Percentiles rank a stretch among this genome's conserved stretches.
These are phyloP conservation scores for Kryptopterus vitreolus DNA, from an alignment of 2,797 vertebrate species.

Conservation along the genomic window DNA sequence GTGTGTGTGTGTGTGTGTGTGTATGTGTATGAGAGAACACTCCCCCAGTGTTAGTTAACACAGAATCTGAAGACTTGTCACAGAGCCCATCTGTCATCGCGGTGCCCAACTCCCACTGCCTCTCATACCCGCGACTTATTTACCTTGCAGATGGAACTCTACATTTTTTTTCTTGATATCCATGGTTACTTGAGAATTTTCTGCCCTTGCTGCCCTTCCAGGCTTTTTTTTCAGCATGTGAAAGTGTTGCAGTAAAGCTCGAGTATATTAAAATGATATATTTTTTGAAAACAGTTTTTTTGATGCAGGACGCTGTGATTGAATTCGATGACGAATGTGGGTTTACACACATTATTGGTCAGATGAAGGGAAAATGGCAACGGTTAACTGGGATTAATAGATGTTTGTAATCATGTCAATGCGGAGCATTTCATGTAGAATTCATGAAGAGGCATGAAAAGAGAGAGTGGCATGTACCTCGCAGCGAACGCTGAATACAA, in stretches of 20 bases:
- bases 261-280: not conserved
- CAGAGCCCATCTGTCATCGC: slow-evolving; percentile 49
- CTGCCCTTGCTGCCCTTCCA: slow-evolving; percentile 43
- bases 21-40: not conserved
- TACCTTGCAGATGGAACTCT: slow-evolving; percentile 46
- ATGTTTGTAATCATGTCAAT: not conserved
- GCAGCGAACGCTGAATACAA: not conserved
- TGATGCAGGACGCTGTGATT: not conserved
- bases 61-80: slow-evolving; percentile 32
- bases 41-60: slow-evolving; percentile 14
- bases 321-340: too few relatives aligned
- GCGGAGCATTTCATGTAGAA: not conserved
- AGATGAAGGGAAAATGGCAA: too few relatives aligned
- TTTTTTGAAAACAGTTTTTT: not conserved
- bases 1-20: not conserved
- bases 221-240: not conserved
- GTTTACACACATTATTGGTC: not conserved
- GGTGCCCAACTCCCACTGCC: slow-evolving; percentile 42
- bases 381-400: not conserved
- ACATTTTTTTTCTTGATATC: slow-evolving; percentile 44
- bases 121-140: slow-evolving; percentile 46
- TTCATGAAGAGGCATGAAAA: not conserved
- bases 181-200: slow-evolving; percentile 51
- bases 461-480: not conserved
- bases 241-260: slow-evolving; percentile 32